Percentiles rank a stretch among this genome's conserved stretches.
phyloP scores from a whole-genome alignment of 2,888 invertebrate species.

The Raillietiella orientalis region DNA sequence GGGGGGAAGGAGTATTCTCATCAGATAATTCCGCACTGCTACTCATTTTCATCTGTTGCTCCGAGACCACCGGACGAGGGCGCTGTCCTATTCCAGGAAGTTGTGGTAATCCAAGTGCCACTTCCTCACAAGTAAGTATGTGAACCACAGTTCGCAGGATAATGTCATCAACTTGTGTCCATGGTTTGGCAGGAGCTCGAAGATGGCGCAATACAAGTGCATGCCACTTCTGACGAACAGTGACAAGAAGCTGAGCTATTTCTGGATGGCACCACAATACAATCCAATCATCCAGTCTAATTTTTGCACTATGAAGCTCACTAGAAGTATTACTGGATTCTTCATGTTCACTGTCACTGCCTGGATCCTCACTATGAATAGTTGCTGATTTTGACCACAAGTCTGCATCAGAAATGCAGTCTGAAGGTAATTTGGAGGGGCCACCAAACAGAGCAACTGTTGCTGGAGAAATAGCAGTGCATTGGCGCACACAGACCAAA shows the following conservation, averaged over 20 bases:
- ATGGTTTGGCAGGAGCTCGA: constrained; percentile 15
- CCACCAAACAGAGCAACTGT: constrained; percentile 48
- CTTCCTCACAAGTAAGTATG: constrained; percentile 34
- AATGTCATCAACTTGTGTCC: constrained; percentile 24
- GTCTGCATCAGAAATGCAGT: too few relatives aligned
- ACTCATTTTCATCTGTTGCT: background rate
- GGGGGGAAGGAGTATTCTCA: too few relatives aligned
- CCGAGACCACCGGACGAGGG: constrained; percentile 23
- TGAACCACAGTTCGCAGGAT: constrained; percentile 28
- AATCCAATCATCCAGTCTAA: constrained; percentile 39
- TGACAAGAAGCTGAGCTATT: constrained; percentile 26
- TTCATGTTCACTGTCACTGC: constrained; percentile 20
- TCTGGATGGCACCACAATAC: constrained; percentile 31
- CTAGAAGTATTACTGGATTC: too few relatives aligned
- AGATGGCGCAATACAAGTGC: constrained; percentile 24
- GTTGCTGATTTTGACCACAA: too few relatives aligned
- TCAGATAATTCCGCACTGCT: too few relatives aligned
- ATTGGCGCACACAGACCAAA: constrained; percentile 35
- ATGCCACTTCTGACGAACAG: constrained; percentile 35
- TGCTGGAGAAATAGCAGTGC: constrained; percentile 44
- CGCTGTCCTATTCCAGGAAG: constrained; percentile 40
- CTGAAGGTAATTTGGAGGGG: constrained; percentile 22
- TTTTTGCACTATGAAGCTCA: constrained; percentile 15
- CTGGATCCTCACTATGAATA: too few relatives aligned
- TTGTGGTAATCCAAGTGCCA: constrained; percentile 27